Percentiles rank a stretch among this genome's conserved stretches.
phyloP scores from a whole-genome alignment of 2,797 vertebrate species.

The Anguilla anguilla region DNA sequence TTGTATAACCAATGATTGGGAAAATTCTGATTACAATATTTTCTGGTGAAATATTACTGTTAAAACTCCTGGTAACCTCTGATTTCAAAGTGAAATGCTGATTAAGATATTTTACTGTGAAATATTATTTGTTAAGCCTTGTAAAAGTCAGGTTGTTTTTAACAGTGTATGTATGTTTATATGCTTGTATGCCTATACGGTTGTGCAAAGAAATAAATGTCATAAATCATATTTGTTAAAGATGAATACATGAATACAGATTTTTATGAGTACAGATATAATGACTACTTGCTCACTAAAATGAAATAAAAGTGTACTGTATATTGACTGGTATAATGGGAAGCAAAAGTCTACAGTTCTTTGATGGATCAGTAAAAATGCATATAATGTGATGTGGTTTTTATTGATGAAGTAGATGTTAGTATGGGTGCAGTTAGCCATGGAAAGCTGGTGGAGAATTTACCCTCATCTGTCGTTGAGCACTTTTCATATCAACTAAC shows the following conservation, averaged over 20 bases:
- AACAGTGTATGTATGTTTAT: too few species aligned
- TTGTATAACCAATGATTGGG: too few species aligned
- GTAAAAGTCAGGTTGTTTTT: too few species aligned
- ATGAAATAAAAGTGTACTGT: background rate
- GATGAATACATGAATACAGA: too few species aligned
- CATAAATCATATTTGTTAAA: background rate
- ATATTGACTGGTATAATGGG: background rate
- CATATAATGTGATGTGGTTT: background rate
- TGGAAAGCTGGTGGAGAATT: background rate
- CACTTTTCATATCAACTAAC: background rate
- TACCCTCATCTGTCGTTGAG: background rate
- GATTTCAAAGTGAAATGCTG: too few species aligned
- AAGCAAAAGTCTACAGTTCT: background rate
- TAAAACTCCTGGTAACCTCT: too few species aligned
- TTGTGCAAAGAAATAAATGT: background rate
- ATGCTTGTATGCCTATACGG: too few species aligned
- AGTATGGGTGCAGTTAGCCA: background rate
- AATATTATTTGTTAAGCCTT: too few species aligned
- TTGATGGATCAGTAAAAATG: background rate
- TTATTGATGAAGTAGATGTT: background rate
- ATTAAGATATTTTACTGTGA: too few species aligned
- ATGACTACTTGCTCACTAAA: background rate
- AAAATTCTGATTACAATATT: too few species aligned
- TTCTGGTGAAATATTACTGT: too few species aligned
- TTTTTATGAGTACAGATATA: background rate